Percentiles rank a stretch among this genome's conserved stretches.
These are phyloP conservation scores for Paelopatides confundens DNA, from an alignment of 53 echinoderm and acorn worm genomes.

Conservation along the genomic window DNA sequence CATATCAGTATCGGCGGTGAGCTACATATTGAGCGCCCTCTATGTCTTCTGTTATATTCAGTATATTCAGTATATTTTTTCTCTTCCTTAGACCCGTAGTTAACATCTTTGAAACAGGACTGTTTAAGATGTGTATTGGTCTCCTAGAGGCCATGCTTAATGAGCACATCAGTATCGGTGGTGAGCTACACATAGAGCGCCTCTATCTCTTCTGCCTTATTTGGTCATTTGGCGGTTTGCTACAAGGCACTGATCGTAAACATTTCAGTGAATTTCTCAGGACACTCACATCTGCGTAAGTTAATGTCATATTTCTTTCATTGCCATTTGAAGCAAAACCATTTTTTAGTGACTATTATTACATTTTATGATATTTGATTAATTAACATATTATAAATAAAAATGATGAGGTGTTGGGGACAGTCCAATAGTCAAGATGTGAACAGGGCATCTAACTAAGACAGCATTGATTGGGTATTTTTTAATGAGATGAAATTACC, in stretches of 20 bases:
- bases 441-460: no score
- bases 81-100: slow-evolving; percentile 69
- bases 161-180: slow-evolving; percentile 92
- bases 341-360: no score
- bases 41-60: slow-evolving; percentile 97
- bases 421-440: no score
- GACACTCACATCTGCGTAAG: slow-evolving; percentile 97
- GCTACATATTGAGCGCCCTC: slow-evolving; percentile 93
- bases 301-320: background rate
- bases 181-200: slow-evolving; percentile 96
- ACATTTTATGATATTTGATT: no score
- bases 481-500: no score
- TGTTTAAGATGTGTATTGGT: slow-evolving; percentile 93
- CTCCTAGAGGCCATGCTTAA: slow-evolving; percentile 97
- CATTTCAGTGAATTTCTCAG: slow-evolving; percentile 94
- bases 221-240: slow-evolving; percentile 96
- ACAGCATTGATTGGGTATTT: no score
- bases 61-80: no score
- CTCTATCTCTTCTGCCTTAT: slow-evolving; percentile 98
- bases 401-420: no score
- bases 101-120: slow-evolving; percentile 80
- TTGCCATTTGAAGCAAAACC: no score
- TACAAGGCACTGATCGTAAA: slow-evolving; percentile 90
- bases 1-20: slow-evolving; percentile 95
- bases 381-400: no score